Conservation (phyloP, 2,113 vertebrate genomes). For the Peromyscus polionotus region DNA sequence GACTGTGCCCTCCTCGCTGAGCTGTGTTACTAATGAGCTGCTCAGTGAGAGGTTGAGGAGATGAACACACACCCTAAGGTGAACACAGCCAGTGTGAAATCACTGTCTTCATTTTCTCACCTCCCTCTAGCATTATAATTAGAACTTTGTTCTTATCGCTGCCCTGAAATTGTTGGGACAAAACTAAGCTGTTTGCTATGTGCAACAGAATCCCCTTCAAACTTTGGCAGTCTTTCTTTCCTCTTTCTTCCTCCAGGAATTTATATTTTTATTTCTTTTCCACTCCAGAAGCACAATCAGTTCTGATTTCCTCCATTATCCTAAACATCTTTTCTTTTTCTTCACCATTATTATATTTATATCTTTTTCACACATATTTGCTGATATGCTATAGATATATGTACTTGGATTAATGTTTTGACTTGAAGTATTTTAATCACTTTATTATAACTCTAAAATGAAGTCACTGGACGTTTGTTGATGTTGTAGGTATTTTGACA, state of each 20-base stretch:
- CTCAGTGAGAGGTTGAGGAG: not conserved
- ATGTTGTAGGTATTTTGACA: not conserved
- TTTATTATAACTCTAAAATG: not conserved
- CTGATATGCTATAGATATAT: not conserved
- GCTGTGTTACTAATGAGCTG: not conserved
- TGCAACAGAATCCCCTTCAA: not conserved
- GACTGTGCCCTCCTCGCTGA: not conserved
- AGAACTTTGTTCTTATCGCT: not conserved
- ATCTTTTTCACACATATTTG: not conserved
- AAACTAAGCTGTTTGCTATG: not conserved
- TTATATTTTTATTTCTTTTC: constrained; percentile 14
- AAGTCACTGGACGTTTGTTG: not conserved
- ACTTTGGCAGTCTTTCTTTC: not conserved
- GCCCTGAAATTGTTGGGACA: not conserved
- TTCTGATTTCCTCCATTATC: not conserved
- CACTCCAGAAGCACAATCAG: not conserved
- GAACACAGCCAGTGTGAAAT: not conserved
- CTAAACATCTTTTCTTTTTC: not conserved
- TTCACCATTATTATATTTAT: not conserved
- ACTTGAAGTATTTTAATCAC: not conserved
- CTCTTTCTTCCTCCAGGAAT: not conserved
- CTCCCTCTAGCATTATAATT: not conserved
- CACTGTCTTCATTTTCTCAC: not conserved
- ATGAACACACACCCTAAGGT: not conserved
- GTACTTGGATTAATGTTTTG: not conserved